These are phyloP conservation scores for Rhinella marina DNA, from an alignment of 2,797 vertebrate species.

Conservation along the genomic window DNA sequence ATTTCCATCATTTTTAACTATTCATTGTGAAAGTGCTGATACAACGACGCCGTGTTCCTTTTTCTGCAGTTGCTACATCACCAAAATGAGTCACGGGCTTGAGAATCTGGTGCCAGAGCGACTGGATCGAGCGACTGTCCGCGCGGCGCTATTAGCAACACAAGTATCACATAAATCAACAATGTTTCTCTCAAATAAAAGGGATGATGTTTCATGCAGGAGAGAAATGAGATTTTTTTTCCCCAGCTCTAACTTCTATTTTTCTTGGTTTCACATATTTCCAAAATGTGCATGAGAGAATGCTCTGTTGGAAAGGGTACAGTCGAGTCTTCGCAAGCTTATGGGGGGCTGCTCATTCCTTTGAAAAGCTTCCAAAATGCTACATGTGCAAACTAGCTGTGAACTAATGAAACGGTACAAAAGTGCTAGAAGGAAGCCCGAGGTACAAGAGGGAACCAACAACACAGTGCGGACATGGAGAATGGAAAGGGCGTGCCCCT, in stretches of 20 bases:
- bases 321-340: constrained; percentile 46
- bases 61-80: constrained; percentile 60
- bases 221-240: constrained; percentile 30
- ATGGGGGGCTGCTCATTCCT: constrained; percentile 15
- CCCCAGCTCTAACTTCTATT: constrained; percentile 18
- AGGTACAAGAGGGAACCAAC: background rate
- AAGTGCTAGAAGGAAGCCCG: background rate
- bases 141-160: constrained; percentile 48
- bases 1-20: constrained; percentile 58
- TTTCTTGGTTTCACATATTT: constrained; percentile 53
- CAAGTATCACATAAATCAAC: constrained; percentile 53
- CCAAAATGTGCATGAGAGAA: constrained; percentile 47
- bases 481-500: background rate
- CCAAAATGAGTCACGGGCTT: constrained; percentile 46
- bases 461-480: background rate
- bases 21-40: constrained; percentile 62
- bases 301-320: constrained; percentile 45
- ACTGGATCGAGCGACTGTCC: constrained; percentile 36
- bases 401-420: constrained; percentile 54
- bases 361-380: constrained; percentile 50
- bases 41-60: constrained; percentile 50
- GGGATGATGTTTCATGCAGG: constrained; percentile 53
- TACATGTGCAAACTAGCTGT: constrained; percentile 35
- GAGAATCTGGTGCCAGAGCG: constrained; percentile 35
- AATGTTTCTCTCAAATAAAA: constrained; percentile 44